phyloP scores from a whole-genome alignment of 2,797 vertebrate genomes.

The Sebastes trivittatus region DNA sequence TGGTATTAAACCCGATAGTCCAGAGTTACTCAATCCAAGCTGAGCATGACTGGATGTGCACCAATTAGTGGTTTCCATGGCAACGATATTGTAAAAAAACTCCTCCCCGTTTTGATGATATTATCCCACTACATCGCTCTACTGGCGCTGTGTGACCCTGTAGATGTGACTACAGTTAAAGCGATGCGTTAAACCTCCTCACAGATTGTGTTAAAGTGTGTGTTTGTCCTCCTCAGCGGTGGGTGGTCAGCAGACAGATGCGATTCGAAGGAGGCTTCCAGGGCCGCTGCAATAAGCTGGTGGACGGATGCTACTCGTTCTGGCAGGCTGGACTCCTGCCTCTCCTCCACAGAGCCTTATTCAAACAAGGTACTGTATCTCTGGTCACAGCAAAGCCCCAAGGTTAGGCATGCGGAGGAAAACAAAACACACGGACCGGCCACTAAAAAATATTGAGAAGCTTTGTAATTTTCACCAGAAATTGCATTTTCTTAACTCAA shows the following conservation, averaged over 20 bases:
- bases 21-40: conserved; percentile 17
- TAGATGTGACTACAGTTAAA: background rate
- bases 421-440: background rate
- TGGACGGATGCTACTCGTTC: conserved; percentile 98
- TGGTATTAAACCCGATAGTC: conserved; percentile 28
- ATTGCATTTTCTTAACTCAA: background rate
- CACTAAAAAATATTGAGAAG: background rate
- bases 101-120: background rate
- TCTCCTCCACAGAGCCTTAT: conserved; percentile 91
- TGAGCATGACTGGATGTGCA: background rate
- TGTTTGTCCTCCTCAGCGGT: conserved; percentile 79
- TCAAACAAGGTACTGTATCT: conserved; percentile 83
- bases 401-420: background rate
- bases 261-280: conserved; percentile 96
- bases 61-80: conserved; percentile 52
- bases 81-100: conserved; percentile 7
- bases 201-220: background rate
- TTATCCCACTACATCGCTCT: background rate
- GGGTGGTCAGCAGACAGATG: conserved; percentile 96
- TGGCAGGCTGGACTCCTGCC: conserved; percentile 97
- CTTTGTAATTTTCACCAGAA: background rate
- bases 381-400: fast-evolving
- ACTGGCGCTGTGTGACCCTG: background rate
- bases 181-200: background rate
- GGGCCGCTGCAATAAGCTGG: conserved; percentile 96